Evolutionary conservation across 2,888 invertebrate species (phyloP).

Genomic region (Hofmannophila pseudospretella): DNA sequence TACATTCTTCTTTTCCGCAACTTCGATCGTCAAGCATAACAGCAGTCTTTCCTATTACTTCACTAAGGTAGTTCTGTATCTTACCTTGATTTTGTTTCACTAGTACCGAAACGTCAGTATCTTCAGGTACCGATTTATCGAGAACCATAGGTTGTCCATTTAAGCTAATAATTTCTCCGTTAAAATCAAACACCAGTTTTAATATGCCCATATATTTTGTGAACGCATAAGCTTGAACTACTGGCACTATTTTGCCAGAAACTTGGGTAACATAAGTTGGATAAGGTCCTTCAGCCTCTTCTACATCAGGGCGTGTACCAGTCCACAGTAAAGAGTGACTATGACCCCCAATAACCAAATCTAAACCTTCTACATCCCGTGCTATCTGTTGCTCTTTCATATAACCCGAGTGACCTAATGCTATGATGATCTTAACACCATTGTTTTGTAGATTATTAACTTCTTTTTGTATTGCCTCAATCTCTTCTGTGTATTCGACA

Average conservation of each 20-base stretch:
- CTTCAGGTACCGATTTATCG: constrained; percentile 81
- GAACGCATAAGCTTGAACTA: constrained; percentile 93
- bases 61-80: constrained; percentile 69
- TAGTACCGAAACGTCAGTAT: constrained; percentile 78
- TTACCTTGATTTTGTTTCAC: constrained; percentile 79
- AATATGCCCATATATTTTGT: constrained; percentile 94
- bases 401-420: constrained; percentile 93
- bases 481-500: constrained; percentile 82
- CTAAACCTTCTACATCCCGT: constrained; percentile 84
- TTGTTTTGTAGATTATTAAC: constrained; percentile 77
- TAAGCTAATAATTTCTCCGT: constrained; percentile 82
- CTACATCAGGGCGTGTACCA: constrained; percentile 83
- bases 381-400: constrained; percentile 87
- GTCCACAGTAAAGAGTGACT: constrained; percentile 93
- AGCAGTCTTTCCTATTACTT: constrained; percentile 81
- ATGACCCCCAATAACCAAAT: constrained; percentile 94
- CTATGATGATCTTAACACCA: constrained; percentile 89
- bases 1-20: constrained; percentile 92
- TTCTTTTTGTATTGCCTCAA: constrained; percentile 81
- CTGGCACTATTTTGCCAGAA: constrained; percentile 85
- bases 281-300: constrained; percentile 84
- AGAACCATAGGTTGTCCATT: constrained; percentile 87
- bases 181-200: constrained; percentile 82
- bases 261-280: constrained; percentile 84
- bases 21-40: constrained; percentile 82